Conservation (phyloP, 2,113 vertebrate species). For the Kryptolebias marmoratus region DNA sequence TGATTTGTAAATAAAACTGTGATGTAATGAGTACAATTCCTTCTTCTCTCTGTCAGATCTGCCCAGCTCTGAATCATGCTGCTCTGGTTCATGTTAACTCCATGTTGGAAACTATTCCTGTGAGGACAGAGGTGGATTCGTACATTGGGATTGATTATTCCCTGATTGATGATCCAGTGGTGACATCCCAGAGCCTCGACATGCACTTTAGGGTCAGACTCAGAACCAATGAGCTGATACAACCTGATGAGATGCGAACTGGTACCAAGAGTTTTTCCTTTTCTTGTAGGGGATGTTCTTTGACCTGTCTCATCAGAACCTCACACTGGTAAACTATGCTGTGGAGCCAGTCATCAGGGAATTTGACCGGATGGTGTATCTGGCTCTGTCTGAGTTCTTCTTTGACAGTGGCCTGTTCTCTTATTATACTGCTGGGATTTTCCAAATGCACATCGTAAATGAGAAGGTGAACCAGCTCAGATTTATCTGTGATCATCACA, state of each 20-base stretch:
- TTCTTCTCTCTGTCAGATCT: conserved; percentile 82
- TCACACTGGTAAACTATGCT: conserved; percentile 81
- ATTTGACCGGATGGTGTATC: conserved; percentile 91
- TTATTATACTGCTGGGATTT: conserved; percentile 86
- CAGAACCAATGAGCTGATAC: background rate
- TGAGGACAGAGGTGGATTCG: conserved; percentile 85
- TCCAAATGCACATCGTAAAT: conserved; percentile 83
- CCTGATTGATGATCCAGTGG: conserved; percentile 85
- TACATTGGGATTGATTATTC: conserved; percentile 93
- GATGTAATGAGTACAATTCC: background rate
- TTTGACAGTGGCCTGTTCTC: conserved; percentile 92
- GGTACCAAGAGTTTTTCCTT: background rate
- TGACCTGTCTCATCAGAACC: conserved; percentile 71
- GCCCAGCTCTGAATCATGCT: conserved; percentile 87
- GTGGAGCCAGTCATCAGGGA: conserved; percentile 85
- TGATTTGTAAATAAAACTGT: background rate
- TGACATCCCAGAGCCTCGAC: conserved; percentile 84
- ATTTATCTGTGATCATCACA: too few species aligned
- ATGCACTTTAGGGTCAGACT: conserved; percentile 90
- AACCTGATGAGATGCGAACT: background rate
- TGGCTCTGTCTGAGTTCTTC: conserved; percentile 93
- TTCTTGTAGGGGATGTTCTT: conserved; percentile 90
- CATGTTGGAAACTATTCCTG: conserved; percentile 90
- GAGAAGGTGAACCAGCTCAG: conserved; percentile 79
- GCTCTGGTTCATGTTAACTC: conserved; percentile 89